Percentiles rank a stretch among this genome's conserved stretches.
Evolutionary conservation across 2,797 vertebrate genomes (phyloP).

Genomic region (Helostoma temminkii): DNA sequence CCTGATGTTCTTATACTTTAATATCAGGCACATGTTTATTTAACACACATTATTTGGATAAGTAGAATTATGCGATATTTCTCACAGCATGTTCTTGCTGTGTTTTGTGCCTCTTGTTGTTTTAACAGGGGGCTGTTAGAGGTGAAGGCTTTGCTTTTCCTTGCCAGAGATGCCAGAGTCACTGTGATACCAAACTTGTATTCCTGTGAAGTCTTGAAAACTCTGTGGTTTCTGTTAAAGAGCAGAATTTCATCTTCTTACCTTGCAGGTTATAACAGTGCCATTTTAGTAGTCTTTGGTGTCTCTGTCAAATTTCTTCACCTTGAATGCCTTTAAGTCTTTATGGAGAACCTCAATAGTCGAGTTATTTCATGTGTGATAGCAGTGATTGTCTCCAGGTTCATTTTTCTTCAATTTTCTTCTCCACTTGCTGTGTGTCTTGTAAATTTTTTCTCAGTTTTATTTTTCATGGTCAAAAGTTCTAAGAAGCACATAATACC

Average conservation of each 20-base stretch:
- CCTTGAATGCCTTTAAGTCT: constrained; percentile 35
- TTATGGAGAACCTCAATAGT: constrained; percentile 34
- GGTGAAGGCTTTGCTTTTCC: constrained; percentile 10
- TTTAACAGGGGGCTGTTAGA: constrained; percentile 12
- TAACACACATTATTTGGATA: constrained; percentile 11
- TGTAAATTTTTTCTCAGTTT: constrained; percentile 3
- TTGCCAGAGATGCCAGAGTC: background rate
- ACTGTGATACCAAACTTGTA: constrained; percentile 16
- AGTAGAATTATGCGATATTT: background rate
- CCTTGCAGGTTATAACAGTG: constrained; percentile 41
- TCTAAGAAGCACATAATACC: background rate
- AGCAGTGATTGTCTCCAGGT: constrained; percentile 24
- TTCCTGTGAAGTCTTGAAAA: constrained; percentile 23
- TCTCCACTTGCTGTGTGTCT: constrained; percentile 20
- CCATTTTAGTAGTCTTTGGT: constrained; percentile 33
- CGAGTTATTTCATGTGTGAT: constrained; percentile 42
- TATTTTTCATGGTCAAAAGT: constrained; percentile 1
- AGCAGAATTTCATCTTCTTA: constrained; percentile 27
- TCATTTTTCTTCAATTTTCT: constrained; percentile 28
- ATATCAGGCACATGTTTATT: constrained; percentile 10
- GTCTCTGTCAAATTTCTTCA: constrained; percentile 33
- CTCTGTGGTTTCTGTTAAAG: constrained; percentile 20
- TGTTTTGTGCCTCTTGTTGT: background rate
- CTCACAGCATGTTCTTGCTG: background rate
- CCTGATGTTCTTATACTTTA: constrained; percentile 12